Percentiles rank a stretch among this genome's conserved stretches.
phyloP scores from a whole-genome alignment of 2,113 vertebrate species.

The Zingel zingel region DNA sequence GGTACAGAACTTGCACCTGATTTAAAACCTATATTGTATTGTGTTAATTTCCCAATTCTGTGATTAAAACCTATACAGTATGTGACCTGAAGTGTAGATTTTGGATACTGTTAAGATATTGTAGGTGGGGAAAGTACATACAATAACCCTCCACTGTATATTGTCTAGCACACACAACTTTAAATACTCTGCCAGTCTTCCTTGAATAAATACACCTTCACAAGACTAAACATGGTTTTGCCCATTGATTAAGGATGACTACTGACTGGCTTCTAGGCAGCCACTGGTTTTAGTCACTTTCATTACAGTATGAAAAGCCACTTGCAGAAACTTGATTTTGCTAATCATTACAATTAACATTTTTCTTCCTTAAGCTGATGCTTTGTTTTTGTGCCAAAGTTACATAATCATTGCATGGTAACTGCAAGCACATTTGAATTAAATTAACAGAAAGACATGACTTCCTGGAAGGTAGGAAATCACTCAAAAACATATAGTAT shows the following conservation, averaged over 20 bases:
- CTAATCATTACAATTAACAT: background rate
- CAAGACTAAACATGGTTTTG: background rate
- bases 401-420: background rate
- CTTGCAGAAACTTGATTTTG: background rate
- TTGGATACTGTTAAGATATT: background rate
- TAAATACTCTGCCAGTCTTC: background rate
- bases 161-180: background rate
- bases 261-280: slow-evolving; percentile 19
- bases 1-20: slow-evolving; percentile 7
- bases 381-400: slow-evolving; percentile 3
- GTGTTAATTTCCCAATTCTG: background rate
- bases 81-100: background rate
- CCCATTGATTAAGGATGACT: slow-evolving; percentile 21
- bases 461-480: background rate
- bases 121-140: background rate
- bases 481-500: background rate
- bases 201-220: background rate
- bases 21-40: background rate
- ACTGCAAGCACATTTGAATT: no score
- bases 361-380: background rate
- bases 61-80: background rate
- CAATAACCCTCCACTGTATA: slow-evolving; percentile 6
- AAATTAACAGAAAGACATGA: background rate
- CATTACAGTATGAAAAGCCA: background rate
- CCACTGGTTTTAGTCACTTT: slow-evolving; percentile 9